A percentile compares a stretch with the other conserved stretches of the same genome.
Conservation (phyloP, 2,888 invertebrate species). For the Orgyia antiqua region DNA sequence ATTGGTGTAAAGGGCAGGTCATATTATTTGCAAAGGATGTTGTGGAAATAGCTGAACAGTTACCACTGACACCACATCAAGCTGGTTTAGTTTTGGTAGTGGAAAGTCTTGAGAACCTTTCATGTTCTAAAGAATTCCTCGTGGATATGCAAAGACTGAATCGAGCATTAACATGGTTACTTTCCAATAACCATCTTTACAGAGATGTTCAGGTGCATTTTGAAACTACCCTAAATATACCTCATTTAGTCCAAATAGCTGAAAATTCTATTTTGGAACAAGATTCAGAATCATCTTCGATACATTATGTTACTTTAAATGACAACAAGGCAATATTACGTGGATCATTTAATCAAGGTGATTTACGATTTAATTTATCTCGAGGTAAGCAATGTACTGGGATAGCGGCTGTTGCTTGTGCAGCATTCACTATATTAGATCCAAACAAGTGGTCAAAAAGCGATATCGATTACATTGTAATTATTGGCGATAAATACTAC, state of each 20-base stretch:
- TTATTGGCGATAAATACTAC: slow-evolving; percentile 9
- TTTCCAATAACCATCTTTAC: neutral
- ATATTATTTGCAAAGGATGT: slow-evolving; percentile 18
- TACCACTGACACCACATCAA: slow-evolving; percentile 12
- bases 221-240: neutral
- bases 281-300: neutral
- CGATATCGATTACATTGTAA: slow-evolving; percentile 9
- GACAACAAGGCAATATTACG: slow-evolving; percentile 11
- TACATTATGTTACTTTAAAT: neutral
- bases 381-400: slow-evolving; percentile 18
- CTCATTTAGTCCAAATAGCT: neutral
- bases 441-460: slow-evolving; percentile 5
- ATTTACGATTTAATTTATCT: slow-evolving; percentile 13
- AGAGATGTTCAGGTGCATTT: neutral
- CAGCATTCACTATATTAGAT: slow-evolving; percentile 7
- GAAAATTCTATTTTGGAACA: neutral
- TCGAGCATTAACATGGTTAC: neutral
- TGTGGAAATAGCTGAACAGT: slow-evolving; percentile 18
- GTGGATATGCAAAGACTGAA: slow-evolving; percentile 10
- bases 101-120: slow-evolving; percentile 15
- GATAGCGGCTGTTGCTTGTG: slow-evolving; percentile 14
- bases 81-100: slow-evolving; percentile 17
- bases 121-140: slow-evolving; percentile 13
- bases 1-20: slow-evolving; percentile 27
- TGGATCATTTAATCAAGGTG: slow-evolving; percentile 16